Percentiles rank a stretch among this genome's conserved stretches.
Evolutionary conservation across 2,113 vertebrate genomes (phyloP).

Genomic region (Bos indicus): DNA sequence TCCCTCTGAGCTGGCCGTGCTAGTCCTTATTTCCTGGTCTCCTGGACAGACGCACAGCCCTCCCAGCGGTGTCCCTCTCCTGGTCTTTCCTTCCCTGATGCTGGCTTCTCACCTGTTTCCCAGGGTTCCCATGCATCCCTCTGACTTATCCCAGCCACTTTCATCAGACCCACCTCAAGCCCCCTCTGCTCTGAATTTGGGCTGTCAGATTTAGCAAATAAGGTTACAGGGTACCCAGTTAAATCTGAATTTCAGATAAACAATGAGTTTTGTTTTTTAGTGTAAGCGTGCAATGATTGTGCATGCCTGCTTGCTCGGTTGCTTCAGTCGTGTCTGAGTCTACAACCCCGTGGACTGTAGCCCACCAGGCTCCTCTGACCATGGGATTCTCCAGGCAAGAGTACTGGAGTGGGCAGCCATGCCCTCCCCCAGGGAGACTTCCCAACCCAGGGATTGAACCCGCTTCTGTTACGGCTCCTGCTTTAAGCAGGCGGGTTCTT

Average conservation of each 20-base stretch:
- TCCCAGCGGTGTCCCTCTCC: fast-evolving
- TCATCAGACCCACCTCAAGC: background rate
- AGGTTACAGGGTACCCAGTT: background rate
- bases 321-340: background rate
- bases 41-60: no score
- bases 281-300: background rate
- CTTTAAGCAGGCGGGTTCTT: background rate
- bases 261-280: background rate
- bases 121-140: fast-evolving
- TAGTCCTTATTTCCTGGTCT: fast-evolving
- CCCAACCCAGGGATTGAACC: background rate
- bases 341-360: background rate
- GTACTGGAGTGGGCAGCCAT: background rate
- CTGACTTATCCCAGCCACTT: background rate
- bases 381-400: background rate
- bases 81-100: background rate
- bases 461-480: fast-evolving
- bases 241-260: background rate
- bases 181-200: background rate
- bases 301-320: background rate
- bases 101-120: background rate
- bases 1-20: fast-evolving
- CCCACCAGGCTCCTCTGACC: background rate
- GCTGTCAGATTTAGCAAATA: background rate
- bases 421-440: background rate